Percentiles rank a stretch among this genome's conserved stretches.
Conservation (phyloP, 1,140 invertebrate species). For the Lithobius niger region DNA sequence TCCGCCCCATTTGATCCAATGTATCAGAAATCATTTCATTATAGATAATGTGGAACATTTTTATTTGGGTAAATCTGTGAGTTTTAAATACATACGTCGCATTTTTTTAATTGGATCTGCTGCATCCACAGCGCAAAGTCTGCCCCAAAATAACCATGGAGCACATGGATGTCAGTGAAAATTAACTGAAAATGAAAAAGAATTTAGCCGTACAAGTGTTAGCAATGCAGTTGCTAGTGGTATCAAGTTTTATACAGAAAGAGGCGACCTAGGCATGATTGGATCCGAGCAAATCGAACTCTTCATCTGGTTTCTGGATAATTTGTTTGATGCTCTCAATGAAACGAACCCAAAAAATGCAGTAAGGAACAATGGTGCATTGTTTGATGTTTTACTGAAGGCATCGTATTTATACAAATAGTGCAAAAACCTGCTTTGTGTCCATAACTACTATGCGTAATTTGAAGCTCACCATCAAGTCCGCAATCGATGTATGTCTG, state of each 20-base stretch:
- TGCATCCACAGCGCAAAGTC: no score
- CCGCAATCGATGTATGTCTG: neutral
- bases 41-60: no score
- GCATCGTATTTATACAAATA: neutral
- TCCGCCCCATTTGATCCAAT: neutral
- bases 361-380: neutral
- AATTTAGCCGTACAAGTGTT: no score
- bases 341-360: neutral
- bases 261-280: neutral
- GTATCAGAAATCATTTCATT: slow-evolving; percentile 1
- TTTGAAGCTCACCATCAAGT: neutral
- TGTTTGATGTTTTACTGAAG: neutral
- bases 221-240: neutral
- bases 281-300: neutral
- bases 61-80: no score
- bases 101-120: no score
- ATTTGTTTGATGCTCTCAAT: neutral
- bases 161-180: no score
- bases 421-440: neutral
- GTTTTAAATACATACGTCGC: no score
- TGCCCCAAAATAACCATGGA: no score
- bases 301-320: neutral
- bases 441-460: neutral
- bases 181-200: no score
- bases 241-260: no score